phyloP scores from a whole-genome alignment of 1,140 invertebrate species.

The Berghia stephanieae region DNA sequence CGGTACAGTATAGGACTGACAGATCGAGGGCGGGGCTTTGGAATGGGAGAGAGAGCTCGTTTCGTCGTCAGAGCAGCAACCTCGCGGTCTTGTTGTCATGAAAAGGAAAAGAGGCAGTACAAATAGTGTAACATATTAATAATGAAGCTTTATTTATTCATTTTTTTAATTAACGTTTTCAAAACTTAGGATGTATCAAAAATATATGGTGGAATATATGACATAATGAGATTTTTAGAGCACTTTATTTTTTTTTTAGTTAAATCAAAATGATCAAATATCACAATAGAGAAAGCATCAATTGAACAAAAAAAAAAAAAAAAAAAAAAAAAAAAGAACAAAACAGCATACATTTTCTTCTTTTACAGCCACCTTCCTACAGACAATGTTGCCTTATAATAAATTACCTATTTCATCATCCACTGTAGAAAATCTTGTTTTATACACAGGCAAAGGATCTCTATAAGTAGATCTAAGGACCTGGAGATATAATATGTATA shows the following conservation, averaged over 20 bases:
- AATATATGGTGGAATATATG: neutral
- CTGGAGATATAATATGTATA: constrained; percentile 17
- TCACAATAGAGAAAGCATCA: neutral
- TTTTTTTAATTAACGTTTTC: neutral
- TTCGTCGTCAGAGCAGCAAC: constrained; percentile 44
- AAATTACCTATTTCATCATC: constrained; percentile 30
- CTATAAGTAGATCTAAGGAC: constrained; percentile 30
- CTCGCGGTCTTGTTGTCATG: constrained; percentile 39
- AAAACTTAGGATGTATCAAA: neutral
- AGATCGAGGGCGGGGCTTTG: constrained; percentile 40
- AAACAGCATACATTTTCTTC: too few relatives aligned
- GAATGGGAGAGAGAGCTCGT: neutral
- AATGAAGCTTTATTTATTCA: neutral
- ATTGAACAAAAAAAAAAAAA: neutral
- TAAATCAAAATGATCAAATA: neutral
- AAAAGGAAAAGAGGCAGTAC: too few relatives aligned
- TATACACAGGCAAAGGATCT: constrained; percentile 35
- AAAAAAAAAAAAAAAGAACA: too few relatives aligned
- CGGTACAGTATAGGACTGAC: constrained; percentile 44
- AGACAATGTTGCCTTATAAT: neutral
- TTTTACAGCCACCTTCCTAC: neutral
- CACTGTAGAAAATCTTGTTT: constrained; percentile 11
- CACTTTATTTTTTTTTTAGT: neutral
- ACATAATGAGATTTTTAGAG: neutral
- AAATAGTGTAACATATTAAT: neutral